These are phyloP conservation scores for Embidobia sp. DNA, from an alignment of 2,888 invertebrate genomes.

Conservation along the genomic window DNA sequence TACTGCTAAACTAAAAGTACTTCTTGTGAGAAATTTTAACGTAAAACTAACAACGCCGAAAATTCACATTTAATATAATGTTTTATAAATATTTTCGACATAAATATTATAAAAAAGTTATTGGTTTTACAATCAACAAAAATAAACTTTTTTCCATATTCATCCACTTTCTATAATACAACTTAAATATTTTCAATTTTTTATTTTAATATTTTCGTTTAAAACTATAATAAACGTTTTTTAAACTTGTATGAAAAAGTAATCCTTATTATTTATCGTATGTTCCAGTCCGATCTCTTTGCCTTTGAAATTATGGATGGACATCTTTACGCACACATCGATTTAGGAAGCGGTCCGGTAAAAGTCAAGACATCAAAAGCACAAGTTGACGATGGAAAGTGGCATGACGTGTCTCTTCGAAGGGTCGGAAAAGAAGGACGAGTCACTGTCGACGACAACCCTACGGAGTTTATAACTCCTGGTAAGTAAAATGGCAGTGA, in stretches of 20 bases:
- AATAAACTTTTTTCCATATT: not conserved
- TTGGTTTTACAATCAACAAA: conserved; percentile 18
- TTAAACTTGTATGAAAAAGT: not conserved
- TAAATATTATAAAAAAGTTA: too few relatives aligned
- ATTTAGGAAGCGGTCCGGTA: conserved; percentile 94
- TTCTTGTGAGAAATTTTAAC: too few relatives aligned
- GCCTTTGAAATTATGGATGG: conserved; percentile 97
- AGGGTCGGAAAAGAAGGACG: conserved; percentile 92
- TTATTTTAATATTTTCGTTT: too few relatives aligned
- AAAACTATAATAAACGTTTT: too few relatives aligned
- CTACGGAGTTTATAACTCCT: conserved; percentile 93
- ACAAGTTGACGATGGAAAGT: conserved; percentile 93
- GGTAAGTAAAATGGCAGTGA: conserved; percentile 82
- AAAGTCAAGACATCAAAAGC: conserved; percentile 91
- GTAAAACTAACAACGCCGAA: too few relatives aligned
- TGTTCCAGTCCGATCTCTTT: conserved; percentile 91
- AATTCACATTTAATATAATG: conserved; percentile 58
- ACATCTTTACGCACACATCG: conserved; percentile 95
- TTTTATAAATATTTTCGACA: too few relatives aligned
- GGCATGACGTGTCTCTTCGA: conserved; percentile 94
- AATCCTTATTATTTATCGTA: not conserved
- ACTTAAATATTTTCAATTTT: too few relatives aligned
- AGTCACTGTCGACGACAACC: conserved; percentile 93
- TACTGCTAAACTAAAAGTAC: too few relatives aligned
- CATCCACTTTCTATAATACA: too few relatives aligned